Base-by-base conservation (phyloP, 2,888 invertebrate species). In the Alloplasta piceator region DNA sequence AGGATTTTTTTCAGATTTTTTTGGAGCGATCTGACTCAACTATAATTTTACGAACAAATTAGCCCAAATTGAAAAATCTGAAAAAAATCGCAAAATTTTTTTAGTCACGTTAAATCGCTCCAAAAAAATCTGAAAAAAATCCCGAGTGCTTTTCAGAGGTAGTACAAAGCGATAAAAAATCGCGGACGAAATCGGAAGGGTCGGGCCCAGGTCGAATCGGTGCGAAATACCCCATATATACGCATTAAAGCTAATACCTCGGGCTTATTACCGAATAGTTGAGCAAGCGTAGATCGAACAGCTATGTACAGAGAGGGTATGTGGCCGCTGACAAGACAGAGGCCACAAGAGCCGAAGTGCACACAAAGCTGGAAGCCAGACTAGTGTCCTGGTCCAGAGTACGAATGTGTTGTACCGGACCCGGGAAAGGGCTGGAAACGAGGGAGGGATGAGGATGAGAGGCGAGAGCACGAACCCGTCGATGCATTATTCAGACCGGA, bases 401-500 rank as follows among this genome's bases (percentile, higher is more conserved):
- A 63, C 60, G 67, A 60, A 67, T 67, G 26, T 77, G 72, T 80
- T 52, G 64, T 74, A 74, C 74, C 68, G 36, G 73, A 74, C 60
- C 52, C 6, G 52, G 48, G 58, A 39, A 67, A 50, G n/a, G 12
- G n/a, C 3, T 5, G 50, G 9, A 50, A 14, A 50, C n/a, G 14
- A 50, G 5, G 50, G 3, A 26, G 26, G 26, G 26, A 26, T 26
- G 48, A 50, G 60, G 9, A 68, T 43, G 48, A 58, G 83, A 85
- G 85, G 85, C 85, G 86, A 83, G 82, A 85, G 80, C 79, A 85
- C 86, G 84, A 86, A 88, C 88, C 26, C 84, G 89, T 88, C 87
- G 89, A 91, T 92, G 91, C 91, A 92, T 91, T 91, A 91, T 91
- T 91, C 91, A 92, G 87, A 87, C 87, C 86, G 86, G 89, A 87